These are phyloP conservation scores for Bubo scandiacus DNA, from an alignment of 2,113 vertebrate genomes.

Conservation along the genomic window DNA sequence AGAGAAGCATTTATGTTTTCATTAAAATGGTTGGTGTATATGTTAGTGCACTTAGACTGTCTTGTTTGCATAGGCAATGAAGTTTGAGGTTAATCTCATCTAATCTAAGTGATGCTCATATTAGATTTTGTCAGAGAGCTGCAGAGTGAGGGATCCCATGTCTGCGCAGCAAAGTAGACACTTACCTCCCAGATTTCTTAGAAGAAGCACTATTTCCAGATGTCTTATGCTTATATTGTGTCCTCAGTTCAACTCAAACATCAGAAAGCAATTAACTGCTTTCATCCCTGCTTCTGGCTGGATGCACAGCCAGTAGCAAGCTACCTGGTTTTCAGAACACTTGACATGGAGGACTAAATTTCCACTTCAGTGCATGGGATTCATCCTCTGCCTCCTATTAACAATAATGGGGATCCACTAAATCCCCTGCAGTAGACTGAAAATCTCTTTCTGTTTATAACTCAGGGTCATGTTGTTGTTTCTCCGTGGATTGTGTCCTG, in stretches of 20 bases:
- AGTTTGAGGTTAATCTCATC: constrained; percentile 19
- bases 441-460: constrained; percentile 44
- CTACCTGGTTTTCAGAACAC: not conserved
- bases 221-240: not conserved
- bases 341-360: not conserved
- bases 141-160: not conserved
- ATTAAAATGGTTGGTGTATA: not conserved
- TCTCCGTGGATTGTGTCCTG: not conserved
- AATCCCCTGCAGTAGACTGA: constrained; percentile 2
- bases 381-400: not conserved
- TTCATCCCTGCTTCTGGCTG: not conserved
- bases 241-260: constrained; percentile 14
- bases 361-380: not conserved
- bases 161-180: not conserved
- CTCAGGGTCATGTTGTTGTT: not conserved
- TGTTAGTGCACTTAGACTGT: not conserved
- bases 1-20: not conserved
- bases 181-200: not conserved
- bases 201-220: constrained; percentile 11
- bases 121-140: not conserved
- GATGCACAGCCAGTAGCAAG: not conserved
- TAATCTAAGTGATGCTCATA: not conserved
- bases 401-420: constrained; percentile 13
- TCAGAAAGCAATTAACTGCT: constrained; percentile 28
- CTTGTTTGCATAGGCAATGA: constrained; percentile 1